Conservation (phyloP, 2,888 invertebrate genomes). For the Pecten maximus region DNA sequence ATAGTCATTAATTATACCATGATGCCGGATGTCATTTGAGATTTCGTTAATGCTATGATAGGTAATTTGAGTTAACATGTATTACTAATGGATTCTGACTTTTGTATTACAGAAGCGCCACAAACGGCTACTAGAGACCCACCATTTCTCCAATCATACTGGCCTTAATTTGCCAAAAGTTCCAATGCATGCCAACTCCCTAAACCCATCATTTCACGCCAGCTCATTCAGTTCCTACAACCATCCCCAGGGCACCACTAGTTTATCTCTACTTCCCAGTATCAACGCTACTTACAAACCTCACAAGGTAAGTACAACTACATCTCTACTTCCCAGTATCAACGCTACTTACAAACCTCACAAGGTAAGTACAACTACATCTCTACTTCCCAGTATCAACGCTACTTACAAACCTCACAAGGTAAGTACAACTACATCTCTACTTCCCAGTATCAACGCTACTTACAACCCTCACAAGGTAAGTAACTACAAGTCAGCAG, state of each 20-base stretch:
- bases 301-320: constrained; percentile 71
- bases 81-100: not conserved
- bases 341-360: constrained; percentile 74
- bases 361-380: constrained; percentile 69
- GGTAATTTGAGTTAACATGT: too few relatives aligned
- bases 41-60: too few relatives aligned
- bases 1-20: too few relatives aligned
- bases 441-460: constrained; percentile 72
- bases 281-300: constrained; percentile 74
- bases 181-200: constrained; percentile 71
- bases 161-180: constrained; percentile 74
- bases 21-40: too few relatives aligned
- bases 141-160: constrained; percentile 66
- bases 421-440: constrained; percentile 66
- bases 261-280: constrained; percentile 70
- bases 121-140: constrained; percentile 65
- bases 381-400: constrained; percentile 72
- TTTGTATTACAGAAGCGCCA: constrained; percentile 65
- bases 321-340: constrained; percentile 71
- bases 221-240: constrained; percentile 71
- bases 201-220: constrained; percentile 74
- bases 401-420: constrained; percentile 75
- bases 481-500: too few relatives aligned
- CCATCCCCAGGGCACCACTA: constrained; percentile 60
- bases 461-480: constrained; percentile 77